Conservation (phyloP, 1,140 invertebrate genomes). For the Zaprionus tsacasi region DNA sequence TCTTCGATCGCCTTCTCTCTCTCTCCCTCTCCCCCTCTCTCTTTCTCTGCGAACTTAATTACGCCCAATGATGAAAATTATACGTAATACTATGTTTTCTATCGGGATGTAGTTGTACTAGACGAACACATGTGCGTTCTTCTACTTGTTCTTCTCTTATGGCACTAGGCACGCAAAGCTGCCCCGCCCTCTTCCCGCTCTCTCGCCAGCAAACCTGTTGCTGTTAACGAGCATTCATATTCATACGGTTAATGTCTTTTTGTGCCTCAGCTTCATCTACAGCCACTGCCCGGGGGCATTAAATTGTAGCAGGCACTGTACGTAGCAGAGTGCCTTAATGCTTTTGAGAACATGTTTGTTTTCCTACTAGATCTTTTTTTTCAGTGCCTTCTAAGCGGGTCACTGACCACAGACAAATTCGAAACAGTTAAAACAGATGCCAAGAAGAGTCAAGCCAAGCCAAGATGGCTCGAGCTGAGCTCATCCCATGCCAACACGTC, state of each 20-base stretch:
- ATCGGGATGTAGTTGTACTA: background rate
- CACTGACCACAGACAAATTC: constrained; percentile 80
- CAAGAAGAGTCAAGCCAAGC: constrained; percentile 7
- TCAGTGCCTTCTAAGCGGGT: constrained; percentile 46
- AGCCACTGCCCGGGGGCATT: constrained; percentile 20
- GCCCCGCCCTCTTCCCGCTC: background rate
- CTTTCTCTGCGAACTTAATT: constrained; percentile 49
- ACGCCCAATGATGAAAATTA: constrained; percentile 60
- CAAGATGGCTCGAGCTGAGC: background rate
- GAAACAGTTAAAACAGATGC: constrained; percentile 61
- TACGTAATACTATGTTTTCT: constrained; percentile 27
- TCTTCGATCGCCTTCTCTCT: constrained; percentile 35
- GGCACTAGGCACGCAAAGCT: constrained; percentile 61
- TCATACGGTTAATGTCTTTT: constrained; percentile 73
- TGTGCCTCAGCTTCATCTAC: constrained; percentile 12
- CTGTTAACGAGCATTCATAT: constrained; percentile 70
- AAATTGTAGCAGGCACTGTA: constrained; percentile 65
- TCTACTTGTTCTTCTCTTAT: constrained; percentile 36
- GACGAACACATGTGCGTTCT: constrained; percentile 28
- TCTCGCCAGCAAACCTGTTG: background rate
- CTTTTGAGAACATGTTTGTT: constrained; percentile 70
- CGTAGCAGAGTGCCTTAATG: constrained; percentile 32
- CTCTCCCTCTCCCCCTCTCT: background rate
- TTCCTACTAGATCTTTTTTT: constrained; percentile 10
- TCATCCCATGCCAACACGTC: background rate